phyloP scores from a whole-genome alignment of 2,888 invertebrate genomes.

The Ornithoptera priamus region DNA sequence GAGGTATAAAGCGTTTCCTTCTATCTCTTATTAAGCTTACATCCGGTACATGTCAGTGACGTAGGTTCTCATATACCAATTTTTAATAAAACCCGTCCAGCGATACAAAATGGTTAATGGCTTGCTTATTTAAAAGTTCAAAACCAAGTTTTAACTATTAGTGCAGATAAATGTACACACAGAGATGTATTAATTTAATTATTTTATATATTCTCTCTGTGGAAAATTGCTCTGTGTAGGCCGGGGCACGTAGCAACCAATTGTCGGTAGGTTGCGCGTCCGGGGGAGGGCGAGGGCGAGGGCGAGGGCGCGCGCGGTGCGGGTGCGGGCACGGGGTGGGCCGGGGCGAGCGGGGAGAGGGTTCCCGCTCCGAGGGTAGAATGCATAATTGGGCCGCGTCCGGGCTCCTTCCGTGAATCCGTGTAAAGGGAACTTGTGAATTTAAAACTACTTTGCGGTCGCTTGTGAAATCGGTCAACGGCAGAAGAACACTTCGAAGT shows the following conservation, averaged over 20 bases:
- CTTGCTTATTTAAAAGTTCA: no score
- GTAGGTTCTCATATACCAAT: no score
- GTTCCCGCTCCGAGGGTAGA: slow-evolving; percentile 31
- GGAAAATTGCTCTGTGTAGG: slow-evolving; percentile 20
- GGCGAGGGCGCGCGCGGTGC: slow-evolving; percentile 6
- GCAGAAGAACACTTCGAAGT: background rate
- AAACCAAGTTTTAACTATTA: no score
- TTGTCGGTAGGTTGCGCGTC: slow-evolving; percentile 23
- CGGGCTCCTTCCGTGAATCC: slow-evolving; percentile 34
- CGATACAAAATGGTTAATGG: no score
- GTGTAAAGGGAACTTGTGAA: slow-evolving; percentile 22
- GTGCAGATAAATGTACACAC: no score
- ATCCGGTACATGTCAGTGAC: no score
- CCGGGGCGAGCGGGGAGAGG: slow-evolving; percentile 3
- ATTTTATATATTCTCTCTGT: slow-evolving; percentile 1
- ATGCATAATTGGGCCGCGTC: slow-evolving; percentile 38
- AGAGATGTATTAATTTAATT: no score
- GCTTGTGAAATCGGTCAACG: slow-evolving; percentile 22
- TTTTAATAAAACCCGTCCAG: no score
- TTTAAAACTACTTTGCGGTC: slow-evolving; percentile 16
- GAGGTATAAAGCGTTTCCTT: no score
- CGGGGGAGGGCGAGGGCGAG: slow-evolving; percentile 1
- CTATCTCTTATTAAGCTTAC: no score
- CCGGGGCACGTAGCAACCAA: slow-evolving; percentile 23
- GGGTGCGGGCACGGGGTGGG: slow-evolving; percentile 11